Evolutionary conservation across 2,797 vertebrate species (phyloP).

Genomic region (Molossus molossus): DNA sequence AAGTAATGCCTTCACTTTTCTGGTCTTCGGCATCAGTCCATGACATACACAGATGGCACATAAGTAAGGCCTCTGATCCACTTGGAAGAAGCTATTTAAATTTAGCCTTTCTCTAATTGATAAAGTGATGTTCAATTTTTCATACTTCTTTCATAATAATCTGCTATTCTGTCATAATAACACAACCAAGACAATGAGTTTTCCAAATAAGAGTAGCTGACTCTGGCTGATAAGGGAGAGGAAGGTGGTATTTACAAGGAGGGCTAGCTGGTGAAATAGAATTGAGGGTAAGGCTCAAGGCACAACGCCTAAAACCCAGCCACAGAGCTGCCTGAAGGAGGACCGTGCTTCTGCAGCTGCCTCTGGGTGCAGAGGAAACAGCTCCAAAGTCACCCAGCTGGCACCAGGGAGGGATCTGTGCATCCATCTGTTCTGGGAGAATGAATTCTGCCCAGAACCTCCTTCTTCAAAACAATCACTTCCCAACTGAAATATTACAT

Average conservation of each 20-base stretch:
- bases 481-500: neutral
- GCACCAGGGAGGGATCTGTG: neutral
- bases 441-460: neutral
- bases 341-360: neutral
- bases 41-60: neutral
- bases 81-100: neutral
- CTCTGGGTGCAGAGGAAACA: neutral
- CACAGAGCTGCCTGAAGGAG: fast-evolving
- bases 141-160: neutral
- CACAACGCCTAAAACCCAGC: neutral
- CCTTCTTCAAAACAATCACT: neutral
- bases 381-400: fast-evolving
- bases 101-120: neutral
- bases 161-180: neutral
- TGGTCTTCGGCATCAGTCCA: neutral
- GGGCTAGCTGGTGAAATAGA: neutral
- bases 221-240: neutral
- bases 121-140: neutral
- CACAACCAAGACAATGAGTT: neutral
- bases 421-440: neutral
- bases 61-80: neutral
- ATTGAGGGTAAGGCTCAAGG: neutral
- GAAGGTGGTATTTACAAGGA: neutral
- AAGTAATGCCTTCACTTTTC: neutral
- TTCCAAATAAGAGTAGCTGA: neutral